Conservation (phyloP, 2,797 vertebrate genomes). For the Semaprochilodus insignis region DNA sequence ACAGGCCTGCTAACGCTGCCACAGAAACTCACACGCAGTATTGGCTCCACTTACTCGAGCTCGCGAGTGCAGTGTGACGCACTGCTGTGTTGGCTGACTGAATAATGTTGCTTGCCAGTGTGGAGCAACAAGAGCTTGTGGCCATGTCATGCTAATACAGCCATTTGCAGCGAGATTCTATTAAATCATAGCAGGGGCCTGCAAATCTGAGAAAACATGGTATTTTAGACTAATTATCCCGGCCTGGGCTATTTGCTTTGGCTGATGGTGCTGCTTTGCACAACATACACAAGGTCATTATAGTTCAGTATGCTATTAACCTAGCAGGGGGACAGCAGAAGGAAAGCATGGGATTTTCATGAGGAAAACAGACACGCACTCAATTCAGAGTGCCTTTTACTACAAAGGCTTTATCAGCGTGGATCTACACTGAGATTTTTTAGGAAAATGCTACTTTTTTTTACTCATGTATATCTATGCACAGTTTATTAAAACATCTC, state of each 20-base stretch:
- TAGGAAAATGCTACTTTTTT: not conserved
- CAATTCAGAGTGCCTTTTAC: not conserved
- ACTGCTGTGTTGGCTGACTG: slow-evolving; percentile 17
- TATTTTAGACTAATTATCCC: slow-evolving; percentile 33
- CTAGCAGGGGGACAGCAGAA: not conserved
- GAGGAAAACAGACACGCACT: not conserved
- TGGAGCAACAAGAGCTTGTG: slow-evolving; percentile 31
- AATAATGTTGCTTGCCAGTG: slow-evolving; percentile 28
- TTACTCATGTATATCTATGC: too few species aligned
- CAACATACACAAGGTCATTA: slow-evolving; percentile 25
- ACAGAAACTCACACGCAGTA: not conserved
- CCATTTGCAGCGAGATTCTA: slow-evolving; percentile 15
- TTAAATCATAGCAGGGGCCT: slow-evolving; percentile 22
- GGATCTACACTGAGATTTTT: not conserved
- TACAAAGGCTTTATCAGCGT: not conserved
- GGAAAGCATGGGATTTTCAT: not conserved
- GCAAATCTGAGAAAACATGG: slow-evolving; percentile 18
- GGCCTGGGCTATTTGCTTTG: slow-evolving; percentile 29
- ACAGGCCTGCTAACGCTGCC: not conserved
- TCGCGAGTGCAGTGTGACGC: slow-evolving; percentile 8
- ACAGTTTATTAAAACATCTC: not conserved
- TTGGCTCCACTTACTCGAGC: slow-evolving; percentile 3
- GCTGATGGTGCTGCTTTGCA: slow-evolving; percentile 23
- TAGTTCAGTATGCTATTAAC: slow-evolving; percentile 28
- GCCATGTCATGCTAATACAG: slow-evolving; percentile 23